These are phyloP conservation scores for Melanocharis versteri DNA, from an alignment of 2,113 vertebrate genomes.

Conservation along the genomic window DNA sequence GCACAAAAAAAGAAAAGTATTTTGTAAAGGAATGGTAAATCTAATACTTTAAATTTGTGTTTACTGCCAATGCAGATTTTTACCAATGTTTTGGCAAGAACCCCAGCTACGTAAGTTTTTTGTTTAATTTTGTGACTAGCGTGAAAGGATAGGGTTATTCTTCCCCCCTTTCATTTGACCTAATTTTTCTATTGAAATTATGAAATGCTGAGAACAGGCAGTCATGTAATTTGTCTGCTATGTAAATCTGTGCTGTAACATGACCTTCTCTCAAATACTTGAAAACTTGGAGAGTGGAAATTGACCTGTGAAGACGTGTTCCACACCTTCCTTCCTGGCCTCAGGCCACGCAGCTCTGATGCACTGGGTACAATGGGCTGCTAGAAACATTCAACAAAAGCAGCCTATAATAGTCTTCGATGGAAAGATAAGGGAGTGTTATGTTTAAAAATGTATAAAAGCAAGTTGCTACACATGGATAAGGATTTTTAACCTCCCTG, in stretches of 20 bases:
- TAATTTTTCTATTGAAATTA: conserved; percentile 42
- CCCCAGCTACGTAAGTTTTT: neutral
- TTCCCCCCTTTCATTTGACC: neutral
- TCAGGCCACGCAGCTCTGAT: conserved; percentile 15
- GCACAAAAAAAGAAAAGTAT: neutral
- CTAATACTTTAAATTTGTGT: neutral
- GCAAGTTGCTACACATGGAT: neutral
- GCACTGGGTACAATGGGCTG: neutral
- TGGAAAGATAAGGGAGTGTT: neutral
- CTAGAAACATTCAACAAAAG: neutral
- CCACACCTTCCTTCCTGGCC: conserved; percentile 64
- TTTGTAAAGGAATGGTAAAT: neutral
- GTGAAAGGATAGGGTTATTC: neutral
- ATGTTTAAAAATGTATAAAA: neutral
- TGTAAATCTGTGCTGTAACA: conserved; percentile 41
- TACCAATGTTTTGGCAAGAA: neutral
- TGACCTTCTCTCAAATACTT: conserved; percentile 67
- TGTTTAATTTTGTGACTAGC: neutral
- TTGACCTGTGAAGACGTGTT: conserved; percentile 66
- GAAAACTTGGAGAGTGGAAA: conserved; percentile 65
- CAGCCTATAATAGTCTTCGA: neutral
- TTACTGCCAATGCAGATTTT: neutral
- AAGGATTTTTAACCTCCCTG: neutral
- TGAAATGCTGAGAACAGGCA: conserved; percentile 31
- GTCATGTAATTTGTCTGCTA: conserved; percentile 54